phyloP scores from a whole-genome alignment of 2,797 vertebrate species.

The Leptodactylus fallax region DNA sequence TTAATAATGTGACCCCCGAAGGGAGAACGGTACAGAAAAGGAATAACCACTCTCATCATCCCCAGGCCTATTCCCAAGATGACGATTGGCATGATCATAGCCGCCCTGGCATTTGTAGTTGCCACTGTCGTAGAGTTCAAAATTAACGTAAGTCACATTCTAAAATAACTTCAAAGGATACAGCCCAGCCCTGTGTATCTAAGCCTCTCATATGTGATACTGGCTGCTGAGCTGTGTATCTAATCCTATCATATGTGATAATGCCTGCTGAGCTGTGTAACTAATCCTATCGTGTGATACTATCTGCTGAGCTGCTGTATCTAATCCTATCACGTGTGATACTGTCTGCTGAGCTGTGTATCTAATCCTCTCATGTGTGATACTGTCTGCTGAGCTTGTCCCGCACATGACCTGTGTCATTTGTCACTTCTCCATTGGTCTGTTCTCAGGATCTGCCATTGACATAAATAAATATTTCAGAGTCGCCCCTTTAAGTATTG shows the following conservation, averaged over 20 bases:
- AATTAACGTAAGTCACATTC: conserved; percentile 81
- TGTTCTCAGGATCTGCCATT: too few species aligned
- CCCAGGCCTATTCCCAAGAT: conserved; percentile 91
- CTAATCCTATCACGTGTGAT: not conserved
- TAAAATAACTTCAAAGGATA: too few species aligned
- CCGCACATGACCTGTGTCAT: too few species aligned
- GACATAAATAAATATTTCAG: too few species aligned
- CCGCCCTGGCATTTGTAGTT: conserved; percentile 87
- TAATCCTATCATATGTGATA: not conserved
- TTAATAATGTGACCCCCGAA: not conserved
- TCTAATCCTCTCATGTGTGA: too few species aligned
- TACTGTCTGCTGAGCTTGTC: too few species aligned
- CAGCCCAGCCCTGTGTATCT: not conserved
- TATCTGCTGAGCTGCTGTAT: not conserved
- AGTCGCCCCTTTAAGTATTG: too few species aligned
- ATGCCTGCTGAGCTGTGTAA: not conserved
- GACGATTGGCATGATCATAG: conserved; percentile 91
- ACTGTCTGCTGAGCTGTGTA: not conserved
- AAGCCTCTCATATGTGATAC: not conserved
- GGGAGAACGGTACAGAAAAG: not conserved
- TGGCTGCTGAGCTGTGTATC: not conserved
- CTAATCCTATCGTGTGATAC: not conserved
- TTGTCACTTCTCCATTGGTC: too few species aligned
- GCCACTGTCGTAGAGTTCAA: conserved; percentile 89
- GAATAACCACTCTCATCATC: conserved; percentile 63